These are phyloP conservation scores for Pimpla rufipes DNA, from an alignment of 2,888 invertebrate species.

Conservation along the genomic window DNA sequence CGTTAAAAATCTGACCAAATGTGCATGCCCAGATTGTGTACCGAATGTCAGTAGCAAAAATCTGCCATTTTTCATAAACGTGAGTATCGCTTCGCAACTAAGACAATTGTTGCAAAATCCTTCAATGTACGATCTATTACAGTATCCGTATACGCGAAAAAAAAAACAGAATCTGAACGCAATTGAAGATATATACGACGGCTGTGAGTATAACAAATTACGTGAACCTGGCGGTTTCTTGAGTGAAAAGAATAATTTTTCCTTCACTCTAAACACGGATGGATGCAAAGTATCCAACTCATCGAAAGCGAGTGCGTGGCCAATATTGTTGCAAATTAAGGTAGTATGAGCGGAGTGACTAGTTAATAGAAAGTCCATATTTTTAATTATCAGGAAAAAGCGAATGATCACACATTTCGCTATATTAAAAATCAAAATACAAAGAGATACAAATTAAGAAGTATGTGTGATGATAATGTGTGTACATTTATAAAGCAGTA, in stretches of 20 bases:
- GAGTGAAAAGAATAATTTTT: background rate
- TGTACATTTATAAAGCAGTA: background rate
- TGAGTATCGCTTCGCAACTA: too few relatives aligned
- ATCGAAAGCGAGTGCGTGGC: too few relatives aligned
- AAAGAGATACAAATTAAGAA: background rate
- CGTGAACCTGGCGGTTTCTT: background rate
- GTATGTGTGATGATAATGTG: background rate
- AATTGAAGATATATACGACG: background rate
- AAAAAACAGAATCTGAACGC: too few relatives aligned
- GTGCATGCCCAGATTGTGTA: too few relatives aligned
- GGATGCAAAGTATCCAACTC: too few relatives aligned
- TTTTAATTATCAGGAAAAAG: background rate
- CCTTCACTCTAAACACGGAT: background rate
- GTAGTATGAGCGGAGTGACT: background rate
- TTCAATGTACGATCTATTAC: too few relatives aligned
- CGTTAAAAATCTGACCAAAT: too few relatives aligned
- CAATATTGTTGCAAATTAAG: background rate
- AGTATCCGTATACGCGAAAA: too few relatives aligned
- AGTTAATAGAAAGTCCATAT: constrained; percentile 7
- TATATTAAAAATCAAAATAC: constrained; percentile 10
- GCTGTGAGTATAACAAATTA: background rate
- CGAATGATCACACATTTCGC: background rate
- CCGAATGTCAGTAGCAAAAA: too few relatives aligned
- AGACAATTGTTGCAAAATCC: too few relatives aligned
- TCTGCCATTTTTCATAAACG: too few relatives aligned